Percentiles rank a stretch among this genome's conserved stretches.
These are phyloP conservation scores for Drosophila pseudotakahashii DNA, from an alignment of 2,888 invertebrate genomes.

Conservation along the genomic window DNA sequence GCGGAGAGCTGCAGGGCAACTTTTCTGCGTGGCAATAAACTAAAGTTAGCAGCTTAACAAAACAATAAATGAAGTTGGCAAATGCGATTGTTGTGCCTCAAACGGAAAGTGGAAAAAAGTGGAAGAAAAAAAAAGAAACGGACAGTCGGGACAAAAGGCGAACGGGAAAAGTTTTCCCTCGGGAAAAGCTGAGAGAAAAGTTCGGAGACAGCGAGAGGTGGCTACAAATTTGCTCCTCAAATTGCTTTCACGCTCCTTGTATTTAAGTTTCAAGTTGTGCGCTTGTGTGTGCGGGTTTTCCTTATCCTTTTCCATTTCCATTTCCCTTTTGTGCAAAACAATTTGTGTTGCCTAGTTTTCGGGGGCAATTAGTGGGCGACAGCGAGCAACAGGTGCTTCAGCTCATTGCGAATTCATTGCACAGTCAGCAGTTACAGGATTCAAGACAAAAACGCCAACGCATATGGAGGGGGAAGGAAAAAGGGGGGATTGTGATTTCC, in stretches of 20 bases:
- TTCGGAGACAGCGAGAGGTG: slow-evolving; percentile 53
- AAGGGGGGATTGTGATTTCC: slow-evolving; percentile 36
- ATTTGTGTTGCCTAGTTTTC: slow-evolving; percentile 59
- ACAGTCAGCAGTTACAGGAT: slow-evolving; percentile 31
- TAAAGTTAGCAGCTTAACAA: slow-evolving; percentile 79
- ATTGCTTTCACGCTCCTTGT: slow-evolving; percentile 53
- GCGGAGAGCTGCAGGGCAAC: slow-evolving; percentile 33
- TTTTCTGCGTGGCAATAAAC: slow-evolving; percentile 69
- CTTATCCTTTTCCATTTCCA: slow-evolving; percentile 20
- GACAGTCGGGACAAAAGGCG: slow-evolving; percentile 23
- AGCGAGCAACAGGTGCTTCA: slow-evolving; percentile 58
- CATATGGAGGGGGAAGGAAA: not conserved
- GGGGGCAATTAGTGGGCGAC: slow-evolving; percentile 59
- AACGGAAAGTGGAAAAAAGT: slow-evolving; percentile 41
- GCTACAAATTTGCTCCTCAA: slow-evolving; percentile 35
- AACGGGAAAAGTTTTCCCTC: slow-evolving; percentile 29
- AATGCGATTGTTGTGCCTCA: slow-evolving; percentile 73
- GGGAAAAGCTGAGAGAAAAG: slow-evolving; percentile 49
- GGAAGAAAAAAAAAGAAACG: not conserved
- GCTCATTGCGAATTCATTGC: slow-evolving; percentile 72
- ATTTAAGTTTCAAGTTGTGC: slow-evolving; percentile 67
- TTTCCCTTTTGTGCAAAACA: slow-evolving; percentile 46
- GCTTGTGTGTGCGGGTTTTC: slow-evolving; percentile 17
- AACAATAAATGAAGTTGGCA: slow-evolving; percentile 79
- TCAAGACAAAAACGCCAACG: slow-evolving; percentile 14